phyloP scores from a whole-genome alignment of 2,797 vertebrate species.

The Mycteria americana region DNA sequence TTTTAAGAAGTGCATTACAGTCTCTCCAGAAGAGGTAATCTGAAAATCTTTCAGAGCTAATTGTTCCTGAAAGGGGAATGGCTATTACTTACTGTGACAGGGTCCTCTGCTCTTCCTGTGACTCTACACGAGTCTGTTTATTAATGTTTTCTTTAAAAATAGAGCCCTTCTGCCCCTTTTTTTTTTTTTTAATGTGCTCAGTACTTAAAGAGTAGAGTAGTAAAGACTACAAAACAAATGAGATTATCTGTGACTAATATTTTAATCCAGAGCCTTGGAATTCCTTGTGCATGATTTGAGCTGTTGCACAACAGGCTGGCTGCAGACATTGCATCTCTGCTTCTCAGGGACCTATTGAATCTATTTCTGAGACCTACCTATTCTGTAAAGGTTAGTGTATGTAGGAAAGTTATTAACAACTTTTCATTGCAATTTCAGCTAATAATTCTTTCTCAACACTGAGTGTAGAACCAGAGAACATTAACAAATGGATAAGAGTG shows the following conservation, averaged over 20 bases:
- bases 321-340: neutral
- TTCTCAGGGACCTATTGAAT: neutral
- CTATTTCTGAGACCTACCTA: neutral
- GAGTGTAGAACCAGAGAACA: neutral
- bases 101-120: neutral
- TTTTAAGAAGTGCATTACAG: neutral
- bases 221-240: neutral
- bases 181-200: neutral
- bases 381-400: neutral
- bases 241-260: neutral
- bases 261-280: neutral
- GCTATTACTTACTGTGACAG: constrained; percentile 12
- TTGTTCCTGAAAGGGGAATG: neutral
- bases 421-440: neutral
- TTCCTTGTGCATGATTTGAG: neutral
- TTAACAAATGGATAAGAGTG: neutral
- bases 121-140: neutral
- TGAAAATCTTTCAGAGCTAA: neutral
- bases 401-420: neutral
- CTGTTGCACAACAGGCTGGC: neutral
- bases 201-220: neutral
- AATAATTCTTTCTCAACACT: neutral
- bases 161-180: neutral
- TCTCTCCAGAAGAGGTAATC: neutral
- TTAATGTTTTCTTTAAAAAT: constrained; percentile 14